Evolutionary conservation across 2,888 invertebrate genomes (phyloP).

Genomic region (Octodonta nipae): DNA sequence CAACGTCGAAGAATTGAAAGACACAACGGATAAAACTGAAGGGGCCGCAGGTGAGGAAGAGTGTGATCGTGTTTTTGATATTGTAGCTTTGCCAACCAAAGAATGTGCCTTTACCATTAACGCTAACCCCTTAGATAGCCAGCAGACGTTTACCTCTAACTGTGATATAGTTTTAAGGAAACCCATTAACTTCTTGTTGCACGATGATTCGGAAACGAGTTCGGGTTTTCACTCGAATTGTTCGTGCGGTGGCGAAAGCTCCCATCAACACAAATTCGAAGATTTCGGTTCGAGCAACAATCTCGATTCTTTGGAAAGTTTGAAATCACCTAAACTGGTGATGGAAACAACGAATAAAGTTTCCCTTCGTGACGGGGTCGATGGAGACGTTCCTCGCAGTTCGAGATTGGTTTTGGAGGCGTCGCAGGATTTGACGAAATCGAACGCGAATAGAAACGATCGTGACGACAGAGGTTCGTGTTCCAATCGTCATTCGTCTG

Average conservation of each 20-base stretch:
- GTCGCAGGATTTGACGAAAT: neutral
- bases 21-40: conserved; percentile 8
- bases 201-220: conserved; percentile 14
- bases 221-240: conserved; percentile 16
- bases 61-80: conserved; percentile 26
- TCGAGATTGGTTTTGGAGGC: conserved; percentile 11
- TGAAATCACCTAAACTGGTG: conserved; percentile 32
- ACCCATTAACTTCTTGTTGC: conserved; percentile 7
- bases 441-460: neutral
- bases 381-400: conserved; percentile 11
- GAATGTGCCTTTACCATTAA: conserved; percentile 20
- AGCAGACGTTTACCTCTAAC: conserved; percentile 18
- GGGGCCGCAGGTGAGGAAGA: conserved; percentile 29
- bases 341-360: conserved; percentile 21
- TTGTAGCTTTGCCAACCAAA: conserved; percentile 20
- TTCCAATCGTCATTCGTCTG: neutral
- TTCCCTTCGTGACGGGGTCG: conserved; percentile 8
- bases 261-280: conserved; percentile 8
- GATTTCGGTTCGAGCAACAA: conserved; percentile 6
- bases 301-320: conserved; percentile 21
- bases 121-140: conserved; percentile 13
- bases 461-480: neutral
- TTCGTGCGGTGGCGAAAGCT: conserved; percentile 11
- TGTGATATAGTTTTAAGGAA: conserved; percentile 21
- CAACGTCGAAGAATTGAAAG: conserved; percentile 12